These are phyloP conservation scores for Spodoptera littoralis DNA, from an alignment of 2,888 invertebrate species.

Conservation along the genomic window DNA sequence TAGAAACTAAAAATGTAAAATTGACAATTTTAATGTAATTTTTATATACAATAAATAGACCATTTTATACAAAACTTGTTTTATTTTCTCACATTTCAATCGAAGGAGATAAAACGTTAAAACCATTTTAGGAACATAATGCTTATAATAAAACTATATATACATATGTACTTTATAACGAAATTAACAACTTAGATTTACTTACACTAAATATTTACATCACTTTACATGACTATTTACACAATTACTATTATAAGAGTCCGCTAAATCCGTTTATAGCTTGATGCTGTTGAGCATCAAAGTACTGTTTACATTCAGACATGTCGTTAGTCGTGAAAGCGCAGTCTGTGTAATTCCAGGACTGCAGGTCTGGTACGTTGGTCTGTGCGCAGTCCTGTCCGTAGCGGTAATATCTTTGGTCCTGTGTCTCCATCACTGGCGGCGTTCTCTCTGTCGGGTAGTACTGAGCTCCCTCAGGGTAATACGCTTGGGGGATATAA, in stretches of 20 bases:
- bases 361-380: constrained; percentile 70
- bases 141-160: constrained; percentile 49
- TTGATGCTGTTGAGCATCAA: constrained; percentile 72
- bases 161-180: constrained; percentile 45
- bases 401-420: constrained; percentile 80
- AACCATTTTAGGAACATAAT: constrained; percentile 71
- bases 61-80: constrained; percentile 86
- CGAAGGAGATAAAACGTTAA: constrained; percentile 56
- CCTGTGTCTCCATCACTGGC: constrained; percentile 74
- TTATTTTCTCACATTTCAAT: constrained; percentile 69
- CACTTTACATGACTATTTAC: constrained; percentile 72
- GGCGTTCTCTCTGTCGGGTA: constrained; percentile 80
- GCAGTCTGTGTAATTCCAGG: constrained; percentile 81
- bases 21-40: constrained; percentile 89
- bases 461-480: constrained; percentile 83
- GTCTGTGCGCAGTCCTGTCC: constrained; percentile 77
- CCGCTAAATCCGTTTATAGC: constrained; percentile 75
- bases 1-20: constrained; percentile 85
- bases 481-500: constrained; percentile 78
- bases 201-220: constrained; percentile 63
- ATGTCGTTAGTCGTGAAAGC: constrained; percentile 73
- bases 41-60: constrained; percentile 89
- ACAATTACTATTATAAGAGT: constrained; percentile 74
- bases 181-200: constrained; percentile 53
- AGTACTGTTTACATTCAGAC: constrained; percentile 78